Percentiles rank a stretch among this genome's conserved stretches.
Conservation (phyloP, 2,113 vertebrate species). For the Psilopogon haemacephalus region DNA sequence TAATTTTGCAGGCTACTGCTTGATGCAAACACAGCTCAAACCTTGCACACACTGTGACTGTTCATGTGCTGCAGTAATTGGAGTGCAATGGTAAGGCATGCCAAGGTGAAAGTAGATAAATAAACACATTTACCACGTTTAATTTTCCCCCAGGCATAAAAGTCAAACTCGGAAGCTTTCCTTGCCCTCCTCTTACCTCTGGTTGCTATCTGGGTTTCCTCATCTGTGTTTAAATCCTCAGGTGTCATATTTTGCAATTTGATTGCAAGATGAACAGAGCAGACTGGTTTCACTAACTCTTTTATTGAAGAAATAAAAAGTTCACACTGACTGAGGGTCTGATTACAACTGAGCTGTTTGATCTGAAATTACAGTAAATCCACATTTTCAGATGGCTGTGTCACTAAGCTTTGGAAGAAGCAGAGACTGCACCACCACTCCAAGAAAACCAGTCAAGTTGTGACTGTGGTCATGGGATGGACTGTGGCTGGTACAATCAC, state of each 20-base stretch:
- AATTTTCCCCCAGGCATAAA: neutral
- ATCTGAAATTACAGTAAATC: too few relatives aligned
- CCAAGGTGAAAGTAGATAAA: neutral
- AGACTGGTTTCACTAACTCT: neutral
- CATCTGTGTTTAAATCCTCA: neutral
- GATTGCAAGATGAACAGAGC: neutral
- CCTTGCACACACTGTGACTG: neutral
- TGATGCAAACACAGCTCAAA: neutral
- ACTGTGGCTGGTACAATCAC: too few relatives aligned
- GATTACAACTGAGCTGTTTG: neutral
- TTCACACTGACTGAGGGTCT: neutral
- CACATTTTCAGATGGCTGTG: too few relatives aligned
- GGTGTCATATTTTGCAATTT: neutral
- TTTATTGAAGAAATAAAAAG: neutral
- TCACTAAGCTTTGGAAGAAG: too few relatives aligned
- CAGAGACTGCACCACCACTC: too few relatives aligned
- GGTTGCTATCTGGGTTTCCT: neutral
- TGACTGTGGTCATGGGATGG: too few relatives aligned
- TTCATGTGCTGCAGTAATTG: neutral
- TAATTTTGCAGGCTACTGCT: neutral
- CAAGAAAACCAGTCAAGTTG: too few relatives aligned
- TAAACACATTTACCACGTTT: neutral
- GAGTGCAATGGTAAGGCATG: fast-evolving
- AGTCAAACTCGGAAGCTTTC: neutral
- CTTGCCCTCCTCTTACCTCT: neutral